Conservation (phyloP, 2,888 invertebrate genomes). For the Hipparchia semele region DNA sequence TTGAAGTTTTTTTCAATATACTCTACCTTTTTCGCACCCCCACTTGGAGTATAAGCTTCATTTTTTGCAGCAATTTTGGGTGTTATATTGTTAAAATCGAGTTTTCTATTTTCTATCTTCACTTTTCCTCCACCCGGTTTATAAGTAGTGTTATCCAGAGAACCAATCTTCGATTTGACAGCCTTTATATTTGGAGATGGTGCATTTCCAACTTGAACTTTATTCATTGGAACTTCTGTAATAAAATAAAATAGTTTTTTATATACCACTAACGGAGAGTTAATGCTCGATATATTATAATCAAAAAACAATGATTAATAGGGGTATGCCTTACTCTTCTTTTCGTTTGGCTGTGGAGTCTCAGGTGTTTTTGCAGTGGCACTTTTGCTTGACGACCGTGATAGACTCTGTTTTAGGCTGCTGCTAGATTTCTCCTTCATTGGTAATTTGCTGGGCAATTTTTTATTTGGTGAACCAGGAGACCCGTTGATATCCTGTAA, state of each 20-base stretch:
- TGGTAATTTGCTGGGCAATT: constrained; percentile 84
- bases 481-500: constrained; percentile 86
- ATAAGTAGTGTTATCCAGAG: constrained; percentile 93
- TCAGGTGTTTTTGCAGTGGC: constrained; percentile 88
- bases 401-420: constrained; percentile 77
- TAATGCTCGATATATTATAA: no score
- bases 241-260: constrained; percentile 35
- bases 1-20: neutral
- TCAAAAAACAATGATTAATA: neutral
- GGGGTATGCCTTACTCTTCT: constrained; percentile 85
- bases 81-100: constrained; percentile 92
- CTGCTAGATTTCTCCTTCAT: constrained; percentile 76
- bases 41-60: constrained; percentile 92
- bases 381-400: constrained; percentile 84
- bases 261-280: no score
- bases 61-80: constrained; percentile 96
- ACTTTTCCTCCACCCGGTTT: constrained; percentile 95
- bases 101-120: constrained; percentile 93
- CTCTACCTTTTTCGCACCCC: constrained; percentile 94
- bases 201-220: constrained; percentile 94
- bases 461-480: constrained; percentile 89
- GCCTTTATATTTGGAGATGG: constrained; percentile 96
- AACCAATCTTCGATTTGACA: constrained; percentile 96
- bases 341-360: constrained; percentile 79
- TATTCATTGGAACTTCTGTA: constrained; percentile 95